phyloP scores from a whole-genome alignment of 2,797 vertebrate species.

The Cynopterus sphinx region DNA sequence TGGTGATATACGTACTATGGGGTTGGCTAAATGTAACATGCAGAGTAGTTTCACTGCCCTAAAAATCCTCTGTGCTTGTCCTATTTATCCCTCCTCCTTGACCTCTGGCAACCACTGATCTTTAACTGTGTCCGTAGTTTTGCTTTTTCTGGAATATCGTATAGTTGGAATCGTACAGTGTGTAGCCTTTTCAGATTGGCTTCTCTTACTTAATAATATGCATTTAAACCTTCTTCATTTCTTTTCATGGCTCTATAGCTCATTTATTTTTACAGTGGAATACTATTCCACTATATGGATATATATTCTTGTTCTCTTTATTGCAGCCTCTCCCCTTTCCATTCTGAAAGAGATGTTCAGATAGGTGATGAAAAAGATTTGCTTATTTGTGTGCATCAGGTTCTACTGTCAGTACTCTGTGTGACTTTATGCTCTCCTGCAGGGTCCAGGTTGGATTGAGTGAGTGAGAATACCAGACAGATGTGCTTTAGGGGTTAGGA shows the following conservation, averaged over 20 bases:
- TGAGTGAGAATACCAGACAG: not conserved
- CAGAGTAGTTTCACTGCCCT: not conserved
- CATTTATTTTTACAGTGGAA: not conserved
- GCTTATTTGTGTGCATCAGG: not conserved
- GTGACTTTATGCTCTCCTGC: not conserved
- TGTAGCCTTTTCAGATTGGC: not conserved
- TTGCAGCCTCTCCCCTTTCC: not conserved
- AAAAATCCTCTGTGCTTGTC: no score
- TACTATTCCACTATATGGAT: not conserved
- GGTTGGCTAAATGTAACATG: not conserved
- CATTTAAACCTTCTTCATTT: not conserved
- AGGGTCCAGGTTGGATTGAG: no score
- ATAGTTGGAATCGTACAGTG: not conserved
- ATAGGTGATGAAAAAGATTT: not conserved
- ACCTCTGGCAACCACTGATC: not conserved
- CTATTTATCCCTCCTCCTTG: not conserved
- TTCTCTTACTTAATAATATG: not conserved
- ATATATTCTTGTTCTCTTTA: not conserved
- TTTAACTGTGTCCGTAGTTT: not conserved
- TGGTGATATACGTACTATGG: not conserved
- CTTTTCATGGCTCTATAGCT: not conserved
- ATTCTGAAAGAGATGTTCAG: not conserved
- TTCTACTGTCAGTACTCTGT: fast-evolving
- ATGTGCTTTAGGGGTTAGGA: not conserved
- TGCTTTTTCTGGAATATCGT: not conserved